A percentile compares a stretch with the other conserved stretches of the same genome.
These are phyloP conservation scores for Dioctria linearis DNA, from an alignment of 2,888 invertebrate species.

Conservation along the genomic window DNA sequence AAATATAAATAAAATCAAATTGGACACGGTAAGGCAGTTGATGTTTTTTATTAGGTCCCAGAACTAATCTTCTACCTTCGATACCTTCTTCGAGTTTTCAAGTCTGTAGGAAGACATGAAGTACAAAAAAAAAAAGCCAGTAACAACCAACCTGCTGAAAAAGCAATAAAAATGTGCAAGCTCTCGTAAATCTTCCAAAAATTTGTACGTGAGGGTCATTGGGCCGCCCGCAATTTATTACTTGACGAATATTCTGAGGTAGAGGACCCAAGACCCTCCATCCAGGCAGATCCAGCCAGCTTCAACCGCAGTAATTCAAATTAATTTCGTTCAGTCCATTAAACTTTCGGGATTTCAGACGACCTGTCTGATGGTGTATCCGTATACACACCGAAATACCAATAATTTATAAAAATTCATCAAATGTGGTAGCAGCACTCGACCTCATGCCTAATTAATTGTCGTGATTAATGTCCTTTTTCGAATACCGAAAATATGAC, in stretches of 20 bases:
- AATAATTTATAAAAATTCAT: constrained; percentile 34
- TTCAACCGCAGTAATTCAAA: background rate
- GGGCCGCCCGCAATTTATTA: constrained; percentile 42
- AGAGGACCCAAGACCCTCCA: constrained; percentile 7
- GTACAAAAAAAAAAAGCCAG: constrained; percentile 4
- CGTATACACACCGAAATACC: constrained; percentile 11
- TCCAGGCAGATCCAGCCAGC: background rate
- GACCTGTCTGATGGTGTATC: background rate
- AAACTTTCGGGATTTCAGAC: background rate
- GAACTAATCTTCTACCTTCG: constrained; percentile 31
- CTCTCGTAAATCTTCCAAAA: constrained; percentile 36
- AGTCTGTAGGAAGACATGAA: background rate
- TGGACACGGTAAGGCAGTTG: constrained; percentile 25
- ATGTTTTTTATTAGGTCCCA: constrained; percentile 21
- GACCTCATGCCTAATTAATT: constrained; percentile 22
- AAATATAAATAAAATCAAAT: constrained; percentile 30
- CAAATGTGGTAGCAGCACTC: background rate
- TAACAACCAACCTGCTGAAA: background rate
- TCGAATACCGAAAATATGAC: background rate
- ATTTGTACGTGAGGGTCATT: constrained; percentile 32
- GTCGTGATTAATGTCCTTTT: constrained; percentile 29
- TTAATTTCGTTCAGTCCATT: constrained; percentile 21
- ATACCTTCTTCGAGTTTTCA: background rate
- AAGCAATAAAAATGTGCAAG: constrained; percentile 24
- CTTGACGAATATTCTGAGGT: constrained; percentile 4